Conservation (phyloP, 2,113 vertebrate species). For the Mus pahari region DNA sequence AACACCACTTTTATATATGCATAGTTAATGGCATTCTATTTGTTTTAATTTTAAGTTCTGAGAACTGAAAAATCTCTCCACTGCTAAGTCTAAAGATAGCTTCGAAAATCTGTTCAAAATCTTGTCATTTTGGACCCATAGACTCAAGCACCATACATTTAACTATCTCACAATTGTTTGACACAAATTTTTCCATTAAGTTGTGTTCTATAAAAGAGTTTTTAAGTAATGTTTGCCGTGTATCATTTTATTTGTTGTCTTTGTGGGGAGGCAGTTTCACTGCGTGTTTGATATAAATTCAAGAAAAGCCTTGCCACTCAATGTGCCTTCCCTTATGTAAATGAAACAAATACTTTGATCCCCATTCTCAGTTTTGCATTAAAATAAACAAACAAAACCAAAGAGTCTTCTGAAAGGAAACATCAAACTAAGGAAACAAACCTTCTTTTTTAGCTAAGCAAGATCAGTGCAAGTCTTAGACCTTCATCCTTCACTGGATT, state of each 20-base stretch:
- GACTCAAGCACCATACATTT: constrained; percentile 95
- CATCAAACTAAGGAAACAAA: background rate
- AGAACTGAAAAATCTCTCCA: constrained; percentile 95
- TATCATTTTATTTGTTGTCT: constrained; percentile 94
- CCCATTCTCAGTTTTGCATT: background rate
- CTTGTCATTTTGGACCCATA: constrained; percentile 96
- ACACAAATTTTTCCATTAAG: constrained; percentile 99
- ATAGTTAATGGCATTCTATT: constrained; percentile 99
- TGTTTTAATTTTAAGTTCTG: constrained; percentile 95
- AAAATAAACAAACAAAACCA: constrained; percentile 73
- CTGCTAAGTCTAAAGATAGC: constrained; percentile 99
- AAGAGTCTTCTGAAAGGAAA: background rate
- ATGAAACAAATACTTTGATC: constrained; percentile 85
- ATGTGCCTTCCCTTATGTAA: constrained; percentile 96
- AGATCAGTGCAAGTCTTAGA: background rate
- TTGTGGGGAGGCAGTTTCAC: constrained; percentile 92
- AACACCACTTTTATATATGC: constrained; percentile 96
- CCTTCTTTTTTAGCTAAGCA: background rate
- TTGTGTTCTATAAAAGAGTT: constrained; percentile 93
- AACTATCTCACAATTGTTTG: constrained; percentile 99
- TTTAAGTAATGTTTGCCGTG: background rate
- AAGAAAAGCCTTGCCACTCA: constrained; percentile 97
- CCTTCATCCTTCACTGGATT: background rate
- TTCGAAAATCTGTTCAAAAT: constrained; percentile 96
- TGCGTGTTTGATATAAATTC: constrained; percentile 96